Evolutionary conservation across 2,888 invertebrate species (phyloP).

Genomic region (Drosophila tanythrix): DNA sequence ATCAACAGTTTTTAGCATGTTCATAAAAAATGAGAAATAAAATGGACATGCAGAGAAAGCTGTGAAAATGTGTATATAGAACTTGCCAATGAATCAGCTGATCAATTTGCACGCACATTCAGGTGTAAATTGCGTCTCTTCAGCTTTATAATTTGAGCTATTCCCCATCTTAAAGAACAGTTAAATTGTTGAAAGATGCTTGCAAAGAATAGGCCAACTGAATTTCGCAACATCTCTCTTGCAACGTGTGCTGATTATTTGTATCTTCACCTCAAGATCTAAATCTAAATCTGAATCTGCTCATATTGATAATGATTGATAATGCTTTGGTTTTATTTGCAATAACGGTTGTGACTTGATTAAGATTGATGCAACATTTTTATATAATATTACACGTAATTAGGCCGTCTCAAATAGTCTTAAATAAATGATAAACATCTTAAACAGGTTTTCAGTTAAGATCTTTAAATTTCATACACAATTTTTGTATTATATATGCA

Average conservation of each 20-base stretch:
- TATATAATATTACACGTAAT: not conserved
- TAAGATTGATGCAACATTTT: slow-evolving; percentile 1
- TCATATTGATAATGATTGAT: not conserved
- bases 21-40: slow-evolving; percentile 33
- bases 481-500: not conserved
- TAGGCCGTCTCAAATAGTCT: not conserved
- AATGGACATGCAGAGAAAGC: slow-evolving; percentile 56
- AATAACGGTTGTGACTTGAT: slow-evolving; percentile 8
- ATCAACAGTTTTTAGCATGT: slow-evolving; percentile 51
- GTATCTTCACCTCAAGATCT: not conserved
- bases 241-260: not conserved
- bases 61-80: slow-evolving; percentile 61
- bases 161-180: slow-evolving; percentile 17
- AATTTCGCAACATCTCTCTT: not conserved
- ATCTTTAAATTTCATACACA: not conserved
- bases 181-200: slow-evolving; percentile 3
- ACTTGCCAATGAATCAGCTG: slow-evolving; percentile 49
- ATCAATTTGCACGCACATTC: slow-evolving; percentile 41
- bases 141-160: slow-evolving; percentile 17
- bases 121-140: slow-evolving; percentile 19
- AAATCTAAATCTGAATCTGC: not conserved
- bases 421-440: not conserved
- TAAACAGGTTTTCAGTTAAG: not conserved
- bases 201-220: not conserved
- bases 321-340: no score